Percentiles rank a stretch among this genome's conserved stretches.
phyloP scores from a whole-genome alignment of 92 coral and sea anemone genomes.

The Zoanthus sansibaricus region DNA sequence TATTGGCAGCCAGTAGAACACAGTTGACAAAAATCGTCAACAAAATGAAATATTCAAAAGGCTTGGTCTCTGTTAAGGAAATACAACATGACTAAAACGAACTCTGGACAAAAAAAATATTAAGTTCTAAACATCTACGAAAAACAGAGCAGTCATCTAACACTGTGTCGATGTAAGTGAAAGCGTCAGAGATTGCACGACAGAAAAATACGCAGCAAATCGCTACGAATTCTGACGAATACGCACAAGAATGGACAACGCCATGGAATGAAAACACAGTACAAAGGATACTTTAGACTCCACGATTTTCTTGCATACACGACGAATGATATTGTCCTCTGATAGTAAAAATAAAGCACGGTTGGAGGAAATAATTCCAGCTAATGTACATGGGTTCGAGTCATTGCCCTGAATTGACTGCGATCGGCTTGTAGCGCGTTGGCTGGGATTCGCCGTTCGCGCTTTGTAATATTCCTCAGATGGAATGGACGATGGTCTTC shows the following conservation, averaged over 20 bases:
- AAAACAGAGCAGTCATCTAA: constrained; percentile 7
- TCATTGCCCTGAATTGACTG: constrained; percentile 87
- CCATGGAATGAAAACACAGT: constrained; percentile 46
- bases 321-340: constrained; percentile 83
- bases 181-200: constrained; percentile 25
- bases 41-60: constrained; percentile 93
- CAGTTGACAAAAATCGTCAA: constrained; percentile 99
- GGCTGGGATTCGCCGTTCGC: constrained; percentile 84
- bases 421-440: constrained; percentile 75
- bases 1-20: constrained; percentile 95
- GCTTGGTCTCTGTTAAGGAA: constrained; percentile 53
- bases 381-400: constrained; percentile 58
- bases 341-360: constrained; percentile 88
- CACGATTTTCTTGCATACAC: constrained; percentile 50
- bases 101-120: constrained; percentile 38
- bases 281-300: constrained; percentile 49
- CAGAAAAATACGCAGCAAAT: constrained; percentile 25
- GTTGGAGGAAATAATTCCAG: constrained; percentile 66
- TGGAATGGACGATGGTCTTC: constrained; percentile 89
- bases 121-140: neutral
- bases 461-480: constrained; percentile 89
- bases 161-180: neutral
- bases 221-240: constrained; percentile 35
- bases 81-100: constrained; percentile 28
- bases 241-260: constrained; percentile 50